Percentiles rank a stretch among this genome's conserved stretches.
phyloP scores from a whole-genome alignment of 2,888 invertebrate genomes.

The Stenichneumon culpator region DNA sequence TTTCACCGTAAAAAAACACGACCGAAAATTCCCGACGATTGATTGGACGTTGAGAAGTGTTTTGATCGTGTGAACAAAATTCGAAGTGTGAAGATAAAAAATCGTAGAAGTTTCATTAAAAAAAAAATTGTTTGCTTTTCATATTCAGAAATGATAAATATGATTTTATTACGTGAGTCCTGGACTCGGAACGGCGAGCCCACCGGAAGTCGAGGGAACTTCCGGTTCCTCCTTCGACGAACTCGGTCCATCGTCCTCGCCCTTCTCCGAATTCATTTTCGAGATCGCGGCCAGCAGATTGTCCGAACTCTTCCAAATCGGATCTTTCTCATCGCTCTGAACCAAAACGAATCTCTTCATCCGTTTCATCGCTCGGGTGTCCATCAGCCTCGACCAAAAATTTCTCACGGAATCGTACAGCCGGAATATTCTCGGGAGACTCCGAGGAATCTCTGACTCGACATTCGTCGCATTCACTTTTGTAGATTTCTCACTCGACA shows the following conservation, averaged over 20 bases:
- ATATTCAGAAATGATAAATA: conserved; percentile 12
- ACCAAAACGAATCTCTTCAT: conserved; percentile 84
- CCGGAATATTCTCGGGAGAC: conserved; percentile 17
- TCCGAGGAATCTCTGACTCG: conserved; percentile 25
- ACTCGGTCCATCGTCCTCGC: conserved; percentile 64
- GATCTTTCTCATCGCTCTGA: conserved; percentile 80
- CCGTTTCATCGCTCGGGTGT: conserved; percentile 77
- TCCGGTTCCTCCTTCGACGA: conserved; percentile 53
- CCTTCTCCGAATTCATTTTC: conserved; percentile 73
- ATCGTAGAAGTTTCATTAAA: too few relatives aligned
- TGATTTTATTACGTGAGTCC: conserved; percentile 63
- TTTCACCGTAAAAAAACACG: too few relatives aligned
- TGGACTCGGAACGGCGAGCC: conserved; percentile 41
- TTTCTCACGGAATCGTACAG: background rate
- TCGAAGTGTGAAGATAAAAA: too few relatives aligned
- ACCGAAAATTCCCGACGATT: too few relatives aligned
- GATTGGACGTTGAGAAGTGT: too few relatives aligned
- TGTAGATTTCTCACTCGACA: background rate
- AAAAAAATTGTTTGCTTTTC: background rate
- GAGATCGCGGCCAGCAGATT: conserved; percentile 77
- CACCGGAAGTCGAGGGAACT: conserved; percentile 34
- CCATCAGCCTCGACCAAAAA: conserved; percentile 17
- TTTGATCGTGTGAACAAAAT: too few relatives aligned
- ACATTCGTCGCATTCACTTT: conserved; percentile 44
- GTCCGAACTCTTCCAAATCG: conserved; percentile 83